Conservation (phyloP, 2,113 vertebrate species). For the Percina caprodes region DNA sequence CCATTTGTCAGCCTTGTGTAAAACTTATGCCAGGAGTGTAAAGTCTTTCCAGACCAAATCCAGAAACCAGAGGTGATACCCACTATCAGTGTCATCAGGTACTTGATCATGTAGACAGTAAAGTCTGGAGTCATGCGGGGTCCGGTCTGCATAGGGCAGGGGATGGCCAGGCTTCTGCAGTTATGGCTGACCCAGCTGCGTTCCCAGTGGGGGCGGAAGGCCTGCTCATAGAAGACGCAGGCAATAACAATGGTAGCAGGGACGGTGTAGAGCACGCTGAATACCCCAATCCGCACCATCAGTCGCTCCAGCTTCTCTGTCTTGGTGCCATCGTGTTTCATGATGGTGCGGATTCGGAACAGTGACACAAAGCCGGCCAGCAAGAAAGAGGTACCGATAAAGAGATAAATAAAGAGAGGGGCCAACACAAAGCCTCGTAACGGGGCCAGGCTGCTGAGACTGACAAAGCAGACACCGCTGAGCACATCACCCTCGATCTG, state of each 20-base stretch:
- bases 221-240: constrained; percentile 99
- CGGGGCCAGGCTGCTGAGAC: constrained; percentile 93
- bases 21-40: constrained; percentile 97
- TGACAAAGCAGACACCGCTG: constrained; percentile 96
- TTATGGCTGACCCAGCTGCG: constrained; percentile 94
- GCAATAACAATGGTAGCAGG: constrained; percentile 98
- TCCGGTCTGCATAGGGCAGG: constrained; percentile 89
- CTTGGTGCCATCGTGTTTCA: constrained; percentile 98
- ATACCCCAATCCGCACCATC: constrained; percentile 98
- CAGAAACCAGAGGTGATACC: constrained; percentile 99
- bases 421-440: constrained; percentile 95
- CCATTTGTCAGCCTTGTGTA: constrained; percentile 93
- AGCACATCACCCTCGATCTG: constrained; percentile 96
- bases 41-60: constrained; percentile 99
- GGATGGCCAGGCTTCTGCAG: constrained; percentile 95
- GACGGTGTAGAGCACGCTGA: constrained; percentile 97
- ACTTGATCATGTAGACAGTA: constrained; percentile 99
- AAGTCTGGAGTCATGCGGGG: constrained; percentile 96
- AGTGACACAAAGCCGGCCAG: constrained; percentile 97
- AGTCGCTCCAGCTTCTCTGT: constrained; percentile 97
- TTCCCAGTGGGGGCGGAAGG: constrained; percentile 96
- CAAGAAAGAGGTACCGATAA: constrained; percentile 96
- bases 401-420: constrained; percentile 97
- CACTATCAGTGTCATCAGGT: constrained; percentile 99
- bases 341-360: constrained; percentile 97